These are phyloP conservation scores for Triplophysa bombifrons DNA, from an alignment of 2,797 vertebrate genomes.

Conservation along the genomic window DNA sequence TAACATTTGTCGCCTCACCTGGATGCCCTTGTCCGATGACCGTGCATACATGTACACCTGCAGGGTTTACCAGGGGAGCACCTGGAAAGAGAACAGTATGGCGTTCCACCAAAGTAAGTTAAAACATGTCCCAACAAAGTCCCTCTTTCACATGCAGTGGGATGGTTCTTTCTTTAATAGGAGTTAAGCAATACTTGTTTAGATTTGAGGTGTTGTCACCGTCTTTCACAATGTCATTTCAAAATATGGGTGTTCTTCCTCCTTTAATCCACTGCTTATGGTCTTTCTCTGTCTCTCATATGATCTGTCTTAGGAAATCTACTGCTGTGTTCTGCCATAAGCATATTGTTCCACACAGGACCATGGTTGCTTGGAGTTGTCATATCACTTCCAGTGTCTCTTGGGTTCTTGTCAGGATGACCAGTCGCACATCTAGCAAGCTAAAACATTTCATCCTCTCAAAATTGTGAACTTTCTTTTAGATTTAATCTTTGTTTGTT, in stretches of 20 bases:
- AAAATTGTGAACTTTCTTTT: constrained; percentile 7
- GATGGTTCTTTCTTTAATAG: not conserved
- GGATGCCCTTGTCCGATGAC: constrained; percentile 78
- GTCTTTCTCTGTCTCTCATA: not conserved
- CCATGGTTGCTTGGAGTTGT: constrained; percentile 68
- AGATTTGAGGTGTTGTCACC: not conserved
- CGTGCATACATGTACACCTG: constrained; percentile 81
- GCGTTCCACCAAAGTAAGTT: constrained; percentile 79
- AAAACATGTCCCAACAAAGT: not conserved
- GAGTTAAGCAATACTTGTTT: not conserved
- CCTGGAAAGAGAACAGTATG: constrained; percentile 83
- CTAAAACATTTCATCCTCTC: not conserved
- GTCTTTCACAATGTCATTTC: not conserved
- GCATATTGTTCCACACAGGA: constrained; percentile 67
- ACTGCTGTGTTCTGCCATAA: constrained; percentile 77
- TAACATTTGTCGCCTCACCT: constrained; percentile 78
- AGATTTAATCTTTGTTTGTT: not conserved
- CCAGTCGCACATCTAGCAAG: not conserved
- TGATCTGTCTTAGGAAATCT: constrained; percentile 69
- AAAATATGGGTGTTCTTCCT: not conserved
- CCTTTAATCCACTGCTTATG: not conserved
- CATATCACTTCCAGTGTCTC: constrained; percentile 72
- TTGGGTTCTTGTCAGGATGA: constrained; percentile 72
- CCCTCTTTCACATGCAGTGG: not conserved
- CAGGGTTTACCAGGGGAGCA: constrained; percentile 77